Conservation (phyloP, 1,140 invertebrate genomes). For the Manduca sexta region DNA sequence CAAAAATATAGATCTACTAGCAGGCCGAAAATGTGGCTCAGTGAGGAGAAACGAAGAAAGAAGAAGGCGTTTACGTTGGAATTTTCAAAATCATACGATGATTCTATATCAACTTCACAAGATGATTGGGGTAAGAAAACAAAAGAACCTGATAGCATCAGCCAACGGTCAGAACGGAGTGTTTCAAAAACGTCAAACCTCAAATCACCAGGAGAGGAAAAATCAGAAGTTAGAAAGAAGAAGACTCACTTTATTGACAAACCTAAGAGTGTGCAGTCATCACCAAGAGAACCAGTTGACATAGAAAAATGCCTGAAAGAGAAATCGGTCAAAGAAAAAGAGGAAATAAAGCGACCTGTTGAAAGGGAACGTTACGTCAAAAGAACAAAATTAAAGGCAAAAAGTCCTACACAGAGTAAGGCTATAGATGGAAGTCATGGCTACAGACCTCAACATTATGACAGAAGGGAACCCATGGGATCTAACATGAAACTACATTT, state of each 20-base stretch:
- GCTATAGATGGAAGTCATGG: conserved; percentile 41
- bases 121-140: conserved; percentile 61
- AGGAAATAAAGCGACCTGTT: conserved; percentile 56
- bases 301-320: conserved; percentile 66
- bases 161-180: conserved; percentile 44
- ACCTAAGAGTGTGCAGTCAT: conserved; percentile 71
- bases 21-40: conserved; percentile 73
- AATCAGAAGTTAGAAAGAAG: conserved; percentile 55
- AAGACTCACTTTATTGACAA: conserved; percentile 72
- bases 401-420: conserved; percentile 74
- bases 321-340: conserved; percentile 68
- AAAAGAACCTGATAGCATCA: conserved; percentile 41
- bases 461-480: conserved; percentile 51
- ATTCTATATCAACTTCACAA: conserved; percentile 67
- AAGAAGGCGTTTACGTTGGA: conserved; percentile 82
- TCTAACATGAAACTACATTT: conserved; percentile 69
- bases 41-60: conserved; percentile 77
- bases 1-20: conserved; percentile 65
- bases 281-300: conserved; percentile 47
- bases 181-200: conserved; percentile 33
- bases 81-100: conserved; percentile 73
- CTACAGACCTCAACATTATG: conserved; percentile 45
- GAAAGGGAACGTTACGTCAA: conserved; percentile 69
- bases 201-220: conserved; percentile 56
- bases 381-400: conserved; percentile 73